Evolutionary conservation across 2,113 vertebrate species (phyloP).

Genomic region (Scartelaos histophorus): DNA sequence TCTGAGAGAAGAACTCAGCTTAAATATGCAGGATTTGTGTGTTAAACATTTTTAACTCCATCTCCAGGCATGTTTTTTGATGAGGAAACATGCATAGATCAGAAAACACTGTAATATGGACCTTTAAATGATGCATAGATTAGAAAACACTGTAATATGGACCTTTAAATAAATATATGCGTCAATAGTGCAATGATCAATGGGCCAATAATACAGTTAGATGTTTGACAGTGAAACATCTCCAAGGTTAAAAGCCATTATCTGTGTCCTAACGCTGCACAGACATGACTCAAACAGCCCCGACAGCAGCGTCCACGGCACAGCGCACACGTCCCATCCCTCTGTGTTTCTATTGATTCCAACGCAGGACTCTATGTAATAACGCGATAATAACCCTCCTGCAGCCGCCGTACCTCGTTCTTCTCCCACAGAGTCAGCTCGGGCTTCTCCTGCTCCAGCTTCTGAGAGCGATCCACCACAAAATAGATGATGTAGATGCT

Average conservation of each 20-base stretch:
- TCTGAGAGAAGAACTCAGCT: too few relatives aligned
- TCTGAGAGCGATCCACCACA: constrained; percentile 95
- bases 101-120: too few relatives aligned
- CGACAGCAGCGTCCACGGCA: not conserved
- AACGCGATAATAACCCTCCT: constrained; percentile 45
- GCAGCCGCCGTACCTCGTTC: constrained; percentile 84
- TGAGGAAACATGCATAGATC: too few relatives aligned
- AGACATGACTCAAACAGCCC: not conserved
- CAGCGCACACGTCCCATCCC: constrained; percentile 4
- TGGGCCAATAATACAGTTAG: not conserved
- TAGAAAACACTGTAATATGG: too few relatives aligned
- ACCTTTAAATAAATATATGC: too few relatives aligned
- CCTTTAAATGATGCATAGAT: too few relatives aligned
- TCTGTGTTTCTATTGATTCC: constrained; percentile 31
- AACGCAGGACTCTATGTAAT: constrained; percentile 12
- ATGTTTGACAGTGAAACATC: not conserved
- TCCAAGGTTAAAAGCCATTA: not conserved
- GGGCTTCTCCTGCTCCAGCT: constrained; percentile 85
- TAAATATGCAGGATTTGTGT: too few relatives aligned
- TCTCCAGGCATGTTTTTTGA: too few relatives aligned
- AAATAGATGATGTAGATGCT: constrained; percentile 99
- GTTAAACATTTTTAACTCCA: too few relatives aligned
- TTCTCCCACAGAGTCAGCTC: constrained; percentile 97
- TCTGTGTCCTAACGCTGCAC: not conserved
- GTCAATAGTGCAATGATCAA: too few relatives aligned